Percentiles rank a stretch among this genome's conserved stretches.
These are phyloP conservation scores for Notarius lentiginosus DNA, from an alignment of 2,113 vertebrate genomes.

Conservation along the genomic window DNA sequence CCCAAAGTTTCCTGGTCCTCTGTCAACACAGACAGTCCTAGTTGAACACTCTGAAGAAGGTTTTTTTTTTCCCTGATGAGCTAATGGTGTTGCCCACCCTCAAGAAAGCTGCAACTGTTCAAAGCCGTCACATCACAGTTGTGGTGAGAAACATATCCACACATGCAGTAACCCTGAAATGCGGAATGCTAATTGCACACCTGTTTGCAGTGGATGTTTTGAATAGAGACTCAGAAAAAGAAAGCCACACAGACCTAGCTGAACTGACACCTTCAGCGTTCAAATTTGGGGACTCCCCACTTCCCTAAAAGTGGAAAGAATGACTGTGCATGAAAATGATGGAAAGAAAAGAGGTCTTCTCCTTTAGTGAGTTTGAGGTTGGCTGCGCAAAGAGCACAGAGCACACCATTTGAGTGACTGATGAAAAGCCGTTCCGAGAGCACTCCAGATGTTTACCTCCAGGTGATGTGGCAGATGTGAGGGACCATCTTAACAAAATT, in stretches of 20 bases:
- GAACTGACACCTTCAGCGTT: background rate
- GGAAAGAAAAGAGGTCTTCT: slow-evolving; percentile 34
- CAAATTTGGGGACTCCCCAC: background rate
- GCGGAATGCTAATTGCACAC: slow-evolving; percentile 33
- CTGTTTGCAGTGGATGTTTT: slow-evolving; percentile 28
- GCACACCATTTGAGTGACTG: background rate
- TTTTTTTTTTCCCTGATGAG: no score
- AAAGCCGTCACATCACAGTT: background rate
- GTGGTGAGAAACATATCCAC: slow-evolving; percentile 11
- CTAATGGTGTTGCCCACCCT: no score
- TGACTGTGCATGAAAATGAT: slow-evolving; percentile 25
- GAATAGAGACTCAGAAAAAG: background rate
- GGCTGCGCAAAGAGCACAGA: slow-evolving; percentile 8
- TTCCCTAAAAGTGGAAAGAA: slow-evolving; percentile 15
- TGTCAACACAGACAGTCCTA: no score
- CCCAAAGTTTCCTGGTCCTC: no score
- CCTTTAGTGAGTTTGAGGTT: slow-evolving; percentile 38
- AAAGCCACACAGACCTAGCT: background rate
- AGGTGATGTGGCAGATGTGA: no score
- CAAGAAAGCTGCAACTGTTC: no score
- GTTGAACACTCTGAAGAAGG: no score
- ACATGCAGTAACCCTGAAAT: slow-evolving; percentile 7
- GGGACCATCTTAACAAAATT: no score
- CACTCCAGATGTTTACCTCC: no score
- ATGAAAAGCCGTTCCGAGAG: background rate